phyloP scores from a whole-genome alignment of 2,888 invertebrate species.

The Junonia oenone region DNA sequence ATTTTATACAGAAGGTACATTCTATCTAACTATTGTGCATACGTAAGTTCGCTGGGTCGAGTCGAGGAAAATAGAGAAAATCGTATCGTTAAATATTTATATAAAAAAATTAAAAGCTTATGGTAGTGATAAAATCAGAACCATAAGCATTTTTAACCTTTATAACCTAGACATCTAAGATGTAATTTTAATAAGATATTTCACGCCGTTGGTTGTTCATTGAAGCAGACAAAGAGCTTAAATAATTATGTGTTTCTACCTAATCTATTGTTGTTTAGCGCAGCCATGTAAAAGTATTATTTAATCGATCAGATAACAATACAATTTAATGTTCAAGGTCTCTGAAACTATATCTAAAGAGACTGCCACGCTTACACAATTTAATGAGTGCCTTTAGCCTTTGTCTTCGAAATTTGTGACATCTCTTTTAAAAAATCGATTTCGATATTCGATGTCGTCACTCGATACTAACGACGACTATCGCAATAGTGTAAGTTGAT shows the following conservation, averaged over 20 bases:
- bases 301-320: slow-evolving; percentile 35
- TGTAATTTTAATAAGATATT: background rate
- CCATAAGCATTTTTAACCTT: too few relatives aligned
- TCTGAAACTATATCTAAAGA: slow-evolving; percentile 31
- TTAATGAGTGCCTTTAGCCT: slow-evolving; percentile 29
- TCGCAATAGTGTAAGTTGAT: background rate
- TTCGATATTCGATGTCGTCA: slow-evolving; percentile 16
- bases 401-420: slow-evolving; percentile 44
- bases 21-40: too few relatives aligned
- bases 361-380: slow-evolving; percentile 39
- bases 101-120: too few relatives aligned
- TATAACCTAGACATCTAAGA: too few relatives aligned
- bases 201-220: background rate
- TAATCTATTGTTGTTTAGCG: slow-evolving; percentile 4
- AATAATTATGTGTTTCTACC: background rate
- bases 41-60: too few relatives aligned
- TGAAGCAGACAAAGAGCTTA: background rate
- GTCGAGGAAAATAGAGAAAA: too few relatives aligned
- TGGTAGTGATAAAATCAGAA: background rate
- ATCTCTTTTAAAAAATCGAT: slow-evolving; percentile 39
- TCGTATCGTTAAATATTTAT: too few relatives aligned
- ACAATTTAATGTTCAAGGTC: slow-evolving; percentile 40
- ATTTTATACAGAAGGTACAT: too few relatives aligned
- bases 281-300: slow-evolving; percentile 29
- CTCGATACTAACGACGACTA: background rate